Percentiles rank a stretch among this genome's conserved stretches.
These are phyloP conservation scores for Cheilosia soror DNA, from an alignment of 2,888 invertebrate genomes.

Conservation along the genomic window DNA sequence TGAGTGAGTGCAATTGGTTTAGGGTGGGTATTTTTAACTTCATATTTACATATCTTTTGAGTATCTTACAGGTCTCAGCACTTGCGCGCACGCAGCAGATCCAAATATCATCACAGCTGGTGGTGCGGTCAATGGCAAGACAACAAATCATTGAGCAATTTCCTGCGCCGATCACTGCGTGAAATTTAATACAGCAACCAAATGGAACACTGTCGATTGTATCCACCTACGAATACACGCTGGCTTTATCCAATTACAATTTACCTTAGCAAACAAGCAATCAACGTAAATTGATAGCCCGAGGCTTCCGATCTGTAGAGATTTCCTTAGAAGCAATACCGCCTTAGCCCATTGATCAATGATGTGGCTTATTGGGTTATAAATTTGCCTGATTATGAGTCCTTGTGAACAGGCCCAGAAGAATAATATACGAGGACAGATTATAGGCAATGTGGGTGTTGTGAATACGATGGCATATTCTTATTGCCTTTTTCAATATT, in stretches of 20 bases:
- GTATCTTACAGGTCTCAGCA: not conserved
- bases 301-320: conserved; percentile 57
- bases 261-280: conserved; percentile 64
- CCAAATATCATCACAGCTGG: conserved; percentile 45
- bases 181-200: conserved; percentile 32
- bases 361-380: conserved; percentile 24
- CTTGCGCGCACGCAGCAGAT: too few relatives aligned
- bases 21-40: not conserved
- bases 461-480: too few relatives aligned
- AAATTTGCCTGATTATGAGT: not conserved
- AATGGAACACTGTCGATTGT: not conserved
- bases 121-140: conserved; percentile 5
- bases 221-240: conserved; percentile 50
- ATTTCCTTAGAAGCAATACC: conserved; percentile 13
- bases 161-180: conserved; percentile 36
- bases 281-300: conserved; percentile 67
- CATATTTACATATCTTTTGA: not conserved
- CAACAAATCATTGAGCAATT: conserved; percentile 61
- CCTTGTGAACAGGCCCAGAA: too few relatives aligned
- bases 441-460: too few relatives aligned
- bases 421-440: too few relatives aligned
- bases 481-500: too few relatives aligned
- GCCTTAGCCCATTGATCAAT: conserved; percentile 19
- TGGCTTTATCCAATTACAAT: conserved; percentile 63
- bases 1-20: not conserved